Conservation (phyloP, 1,140 invertebrate genomes). For the Stenopsyche tienmushanensis region DNA sequence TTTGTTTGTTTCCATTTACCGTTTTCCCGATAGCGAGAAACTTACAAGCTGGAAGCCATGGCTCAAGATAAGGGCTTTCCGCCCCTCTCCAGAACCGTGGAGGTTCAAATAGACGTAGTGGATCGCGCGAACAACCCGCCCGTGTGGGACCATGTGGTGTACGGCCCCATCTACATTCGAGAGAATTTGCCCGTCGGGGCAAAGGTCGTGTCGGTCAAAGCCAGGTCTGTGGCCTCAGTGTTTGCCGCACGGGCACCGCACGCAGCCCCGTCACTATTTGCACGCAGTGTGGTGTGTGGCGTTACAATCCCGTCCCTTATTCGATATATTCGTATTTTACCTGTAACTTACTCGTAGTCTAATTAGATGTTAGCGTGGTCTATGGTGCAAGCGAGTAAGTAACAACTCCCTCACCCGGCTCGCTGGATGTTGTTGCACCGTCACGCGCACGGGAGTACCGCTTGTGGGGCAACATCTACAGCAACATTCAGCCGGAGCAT, state of each 20-base stretch:
- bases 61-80: slow-evolving; percentile 95
- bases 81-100: slow-evolving; percentile 89
- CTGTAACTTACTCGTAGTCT: slow-evolving; percentile 38
- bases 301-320: slow-evolving; percentile 39
- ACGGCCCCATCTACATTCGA: slow-evolving; percentile 95
- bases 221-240: slow-evolving; percentile 81
- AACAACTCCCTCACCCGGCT: slow-evolving; percentile 21
- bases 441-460: slow-evolving; percentile 31
- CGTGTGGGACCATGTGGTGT: slow-evolving; percentile 93
- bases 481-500: slow-evolving; percentile 38
- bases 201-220: slow-evolving; percentile 95
- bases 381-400: slow-evolving; percentile 30
- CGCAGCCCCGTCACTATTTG: slow-evolving; percentile 56
- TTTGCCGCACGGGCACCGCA: slow-evolving; percentile 58
- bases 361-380: slow-evolving; percentile 39
- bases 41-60: slow-evolving; percentile 95
- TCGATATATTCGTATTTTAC: slow-evolving; percentile 33
- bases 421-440: slow-evolving; percentile 40
- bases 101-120: slow-evolving; percentile 96
- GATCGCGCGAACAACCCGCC: slow-evolving; percentile 96
- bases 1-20: slow-evolving; percentile 64
- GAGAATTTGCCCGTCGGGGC: slow-evolving; percentile 95
- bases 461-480: slow-evolving; percentile 20
- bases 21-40: slow-evolving; percentile 80
- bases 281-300: slow-evolving; percentile 52